Conservation (phyloP, 2,797 vertebrate genomes). For the Cyclura pinguis region DNA sequence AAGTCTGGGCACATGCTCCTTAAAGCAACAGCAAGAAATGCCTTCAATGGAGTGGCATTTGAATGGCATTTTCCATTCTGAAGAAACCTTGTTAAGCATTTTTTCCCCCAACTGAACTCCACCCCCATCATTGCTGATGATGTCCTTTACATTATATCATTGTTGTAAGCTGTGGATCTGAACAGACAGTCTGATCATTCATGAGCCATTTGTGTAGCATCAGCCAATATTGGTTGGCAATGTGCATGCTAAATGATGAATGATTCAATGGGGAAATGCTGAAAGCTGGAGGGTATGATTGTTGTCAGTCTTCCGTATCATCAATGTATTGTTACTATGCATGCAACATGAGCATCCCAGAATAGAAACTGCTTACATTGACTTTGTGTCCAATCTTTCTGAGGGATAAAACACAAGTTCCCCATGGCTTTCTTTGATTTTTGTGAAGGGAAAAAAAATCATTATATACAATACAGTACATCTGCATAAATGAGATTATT, state of each 20-base stretch:
- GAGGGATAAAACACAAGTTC: conserved; percentile 66
- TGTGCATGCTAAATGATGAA: conserved; percentile 72
- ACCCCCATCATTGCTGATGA: neutral
- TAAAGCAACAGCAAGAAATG: neutral
- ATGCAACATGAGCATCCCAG: conserved; percentile 64
- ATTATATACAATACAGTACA: conserved; percentile 35
- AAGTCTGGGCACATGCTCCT: no score
- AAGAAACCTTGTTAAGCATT: neutral
- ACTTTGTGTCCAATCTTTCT: conserved; percentile 71
- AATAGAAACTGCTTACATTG: conserved; percentile 69
- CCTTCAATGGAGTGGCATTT: neutral
- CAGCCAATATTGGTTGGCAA: conserved; percentile 70
- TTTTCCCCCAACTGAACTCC: neutral
- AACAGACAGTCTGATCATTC: conserved; percentile 68
- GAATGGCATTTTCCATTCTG: neutral
- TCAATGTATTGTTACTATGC: conserved; percentile 71
- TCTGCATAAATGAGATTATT: conserved; percentile 53
- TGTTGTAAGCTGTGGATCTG: conserved; percentile 27
- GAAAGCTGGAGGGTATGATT: conserved; percentile 71
- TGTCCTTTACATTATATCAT: neutral
- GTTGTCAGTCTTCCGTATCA: conserved; percentile 65
- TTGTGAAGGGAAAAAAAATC: conserved; percentile 6
- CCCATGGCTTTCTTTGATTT: conserved; percentile 68
- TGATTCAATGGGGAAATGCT: conserved; percentile 72
- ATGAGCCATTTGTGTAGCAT: conserved; percentile 66